Evolutionary conservation across 2,888 invertebrate species (phyloP).

Genomic region (Mimas tiliae): DNA sequence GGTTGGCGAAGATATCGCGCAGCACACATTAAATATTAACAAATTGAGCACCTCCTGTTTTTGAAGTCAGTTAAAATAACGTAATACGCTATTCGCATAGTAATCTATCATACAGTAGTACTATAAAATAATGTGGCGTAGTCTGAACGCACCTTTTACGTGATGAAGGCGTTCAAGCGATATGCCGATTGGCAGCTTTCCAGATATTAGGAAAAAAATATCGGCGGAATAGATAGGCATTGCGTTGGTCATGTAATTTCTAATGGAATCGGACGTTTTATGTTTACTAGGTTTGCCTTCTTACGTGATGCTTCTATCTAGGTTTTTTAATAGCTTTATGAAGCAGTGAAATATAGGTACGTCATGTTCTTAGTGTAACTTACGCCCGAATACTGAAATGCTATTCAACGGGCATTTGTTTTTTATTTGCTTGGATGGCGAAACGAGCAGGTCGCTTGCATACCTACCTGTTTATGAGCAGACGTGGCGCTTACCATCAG

Average conservation of each 20-base stretch:
- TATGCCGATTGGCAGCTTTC: conserved; percentile 22
- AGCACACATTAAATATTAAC: too few species aligned
- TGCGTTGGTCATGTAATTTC: conserved; percentile 20
- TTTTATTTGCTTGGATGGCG: too few species aligned
- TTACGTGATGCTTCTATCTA: neutral
- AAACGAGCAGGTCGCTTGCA: too few species aligned
- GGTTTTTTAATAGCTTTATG: neutral
- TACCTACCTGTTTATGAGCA: too few species aligned
- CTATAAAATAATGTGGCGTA: neutral
- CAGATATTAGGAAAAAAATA: conserved; percentile 9
- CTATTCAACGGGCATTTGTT: too few species aligned
- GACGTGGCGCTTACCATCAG: too few species aligned
- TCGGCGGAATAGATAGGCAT: neutral
- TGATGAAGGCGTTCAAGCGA: conserved; percentile 9
- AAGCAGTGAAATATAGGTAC: neutral
- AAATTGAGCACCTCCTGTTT: neutral
- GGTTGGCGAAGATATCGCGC: too few species aligned
- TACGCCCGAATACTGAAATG: too few species aligned
- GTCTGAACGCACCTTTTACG: neutral
- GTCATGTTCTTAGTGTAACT: neutral
- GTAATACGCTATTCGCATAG: neutral
- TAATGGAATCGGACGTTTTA: conserved; percentile 21
- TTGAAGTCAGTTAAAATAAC: neutral
- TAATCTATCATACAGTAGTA: too few species aligned
- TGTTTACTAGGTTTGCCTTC: neutral